phyloP scores from a whole-genome alignment of 2,113 vertebrate species.

The Rhodinocichla rosea region DNA sequence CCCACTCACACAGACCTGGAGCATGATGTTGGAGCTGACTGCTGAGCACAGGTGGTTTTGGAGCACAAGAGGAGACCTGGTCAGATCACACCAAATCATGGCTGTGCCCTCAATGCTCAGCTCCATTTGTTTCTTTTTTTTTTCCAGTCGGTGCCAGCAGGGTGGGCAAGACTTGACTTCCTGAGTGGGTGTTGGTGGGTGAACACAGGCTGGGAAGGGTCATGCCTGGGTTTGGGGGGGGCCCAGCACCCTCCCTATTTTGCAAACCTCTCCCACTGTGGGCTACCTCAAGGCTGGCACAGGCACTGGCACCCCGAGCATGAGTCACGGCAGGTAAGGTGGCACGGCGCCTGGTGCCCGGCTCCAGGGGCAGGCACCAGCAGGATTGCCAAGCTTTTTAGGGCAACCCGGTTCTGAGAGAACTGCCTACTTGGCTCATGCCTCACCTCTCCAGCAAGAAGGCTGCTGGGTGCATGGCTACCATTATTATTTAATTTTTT shows the following conservation, averaged over 20 bases:
- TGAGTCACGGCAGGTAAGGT: background rate
- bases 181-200: rapidly evolving
- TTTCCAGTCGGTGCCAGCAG: background rate
- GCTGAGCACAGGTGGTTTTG: background rate
- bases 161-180: background rate
- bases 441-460: background rate
- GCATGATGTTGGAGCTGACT: rapidly evolving
- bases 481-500: background rate
- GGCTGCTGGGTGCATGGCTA: background rate
- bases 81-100: background rate
- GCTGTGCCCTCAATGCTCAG: background rate
- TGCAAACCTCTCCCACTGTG: background rate
- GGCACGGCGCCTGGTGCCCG: background rate
- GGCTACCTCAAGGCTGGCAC: background rate
- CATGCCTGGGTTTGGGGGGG: rapidly evolving
- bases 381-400: background rate
- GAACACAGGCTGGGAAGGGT: background rate
- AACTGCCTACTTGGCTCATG: background rate
- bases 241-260: background rate
- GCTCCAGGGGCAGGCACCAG: background rate
- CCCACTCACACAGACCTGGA: rapidly evolving
- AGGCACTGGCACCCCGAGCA: background rate
- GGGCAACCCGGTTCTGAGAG: background rate
- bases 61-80: background rate
- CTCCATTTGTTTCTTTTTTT: background rate